phyloP scores from a whole-genome alignment of 2,113 vertebrate species.

The Chrysemys picta region DNA sequence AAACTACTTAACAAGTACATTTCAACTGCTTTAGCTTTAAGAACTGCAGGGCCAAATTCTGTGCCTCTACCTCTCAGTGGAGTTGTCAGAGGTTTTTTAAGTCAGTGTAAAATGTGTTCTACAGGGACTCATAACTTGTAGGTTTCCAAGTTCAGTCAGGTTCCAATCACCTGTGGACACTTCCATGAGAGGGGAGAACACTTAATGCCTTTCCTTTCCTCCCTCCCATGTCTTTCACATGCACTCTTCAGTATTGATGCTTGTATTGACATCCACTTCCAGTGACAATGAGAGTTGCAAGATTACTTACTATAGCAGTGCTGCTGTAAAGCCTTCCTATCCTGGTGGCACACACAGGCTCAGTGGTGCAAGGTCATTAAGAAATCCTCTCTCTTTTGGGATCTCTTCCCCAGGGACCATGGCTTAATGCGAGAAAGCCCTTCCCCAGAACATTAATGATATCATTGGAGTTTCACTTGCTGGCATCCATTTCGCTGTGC shows the following conservation, averaged over 20 bases:
- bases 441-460: background rate
- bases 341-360: rapidly evolving
- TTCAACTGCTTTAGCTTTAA: constrained; percentile 42
- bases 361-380: background rate
- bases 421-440: background rate
- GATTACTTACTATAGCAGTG: background rate
- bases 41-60: background rate
- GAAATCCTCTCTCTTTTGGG: background rate
- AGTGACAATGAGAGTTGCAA: background rate
- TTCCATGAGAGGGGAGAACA: background rate
- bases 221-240: rapidly evolving
- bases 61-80: background rate
- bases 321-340: background rate
- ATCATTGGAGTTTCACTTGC: background rate
- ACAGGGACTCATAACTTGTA: background rate
- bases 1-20: constrained; percentile 55
- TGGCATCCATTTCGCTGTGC: background rate
- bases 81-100: background rate
- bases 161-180: background rate
- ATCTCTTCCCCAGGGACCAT: background rate
- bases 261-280: background rate
- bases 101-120: background rate
- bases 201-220: background rate
- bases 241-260: background rate
- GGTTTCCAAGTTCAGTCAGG: background rate